Percentiles rank a stretch among this genome's conserved stretches.
Conservation (phyloP, 2,113 vertebrate genomes). For the Zapornia atra region DNA sequence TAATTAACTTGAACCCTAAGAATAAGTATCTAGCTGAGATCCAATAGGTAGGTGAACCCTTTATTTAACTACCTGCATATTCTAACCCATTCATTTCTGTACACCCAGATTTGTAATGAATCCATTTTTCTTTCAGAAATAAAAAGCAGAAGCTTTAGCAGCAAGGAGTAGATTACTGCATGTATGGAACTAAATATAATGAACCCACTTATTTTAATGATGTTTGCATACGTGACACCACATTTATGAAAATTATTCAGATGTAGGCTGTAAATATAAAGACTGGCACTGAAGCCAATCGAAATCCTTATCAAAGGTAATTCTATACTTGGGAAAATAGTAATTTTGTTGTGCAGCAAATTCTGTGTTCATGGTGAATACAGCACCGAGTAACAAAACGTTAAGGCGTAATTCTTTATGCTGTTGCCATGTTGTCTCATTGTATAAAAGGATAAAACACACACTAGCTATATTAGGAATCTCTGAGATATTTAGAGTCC, state of each 20-base stretch:
- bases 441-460: background rate
- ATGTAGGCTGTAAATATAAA: background rate
- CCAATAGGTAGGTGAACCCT: fast-evolving
- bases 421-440: background rate
- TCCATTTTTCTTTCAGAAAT: background rate
- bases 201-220: slow-evolving; percentile 6
- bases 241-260: background rate
- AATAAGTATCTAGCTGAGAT: background rate
- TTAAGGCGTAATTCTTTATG: background rate
- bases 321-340: background rate
- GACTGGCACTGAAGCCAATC: background rate
- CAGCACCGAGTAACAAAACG: background rate
- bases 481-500: background rate
- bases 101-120: background rate
- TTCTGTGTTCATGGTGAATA: background rate
- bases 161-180: background rate
- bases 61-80: background rate
- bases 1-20: background rate
- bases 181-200: background rate
- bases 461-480: background rate
- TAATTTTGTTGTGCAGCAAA: background rate
- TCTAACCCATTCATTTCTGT: background rate
- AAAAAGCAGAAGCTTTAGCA: background rate
- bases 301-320: background rate
- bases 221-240: slow-evolving; percentile 14